phyloP scores from a whole-genome alignment of 35 echinoderm and acorn worm genomes.

The Ophioderma brevispina region DNA sequence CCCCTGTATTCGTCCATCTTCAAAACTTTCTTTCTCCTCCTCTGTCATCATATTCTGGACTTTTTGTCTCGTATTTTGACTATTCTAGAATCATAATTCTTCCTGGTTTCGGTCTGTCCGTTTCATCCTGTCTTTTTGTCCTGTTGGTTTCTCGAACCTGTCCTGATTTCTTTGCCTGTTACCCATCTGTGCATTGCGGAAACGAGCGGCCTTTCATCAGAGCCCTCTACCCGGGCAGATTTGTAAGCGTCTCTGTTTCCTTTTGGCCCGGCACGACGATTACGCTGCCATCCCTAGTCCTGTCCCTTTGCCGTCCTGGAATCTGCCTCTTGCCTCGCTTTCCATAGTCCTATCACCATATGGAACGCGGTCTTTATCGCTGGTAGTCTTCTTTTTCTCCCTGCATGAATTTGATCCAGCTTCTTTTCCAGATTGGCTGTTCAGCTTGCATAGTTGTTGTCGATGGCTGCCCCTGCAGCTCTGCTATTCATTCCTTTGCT shows the following conservation, averaged over 20 bases:
- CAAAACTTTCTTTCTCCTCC: background rate
- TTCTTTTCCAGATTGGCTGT: slow-evolving; percentile 81
- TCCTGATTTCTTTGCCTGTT: slow-evolving; percentile 21
- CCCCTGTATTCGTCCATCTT: background rate
- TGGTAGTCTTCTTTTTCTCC: background rate
- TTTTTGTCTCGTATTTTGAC: background rate
- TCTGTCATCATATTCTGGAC: background rate
- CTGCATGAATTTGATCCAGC: slow-evolving; percentile 86
- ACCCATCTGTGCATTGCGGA: background rate
- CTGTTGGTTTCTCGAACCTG: background rate
- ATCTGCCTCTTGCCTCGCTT: background rate
- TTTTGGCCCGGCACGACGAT: slow-evolving; percentile 29
- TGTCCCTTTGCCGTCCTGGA: slow-evolving; percentile 7
- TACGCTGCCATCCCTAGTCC: slow-evolving; percentile 32
- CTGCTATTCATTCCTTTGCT: slow-evolving; percentile 6
- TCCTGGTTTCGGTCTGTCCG: background rate
- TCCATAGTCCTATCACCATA: background rate
- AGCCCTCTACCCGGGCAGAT: background rate
- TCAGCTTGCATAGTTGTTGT: slow-evolving; percentile 73
- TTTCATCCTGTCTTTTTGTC: background rate
- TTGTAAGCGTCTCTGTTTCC: background rate
- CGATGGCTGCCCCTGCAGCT: background rate
- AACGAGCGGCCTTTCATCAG: slow-evolving; percentile 9
- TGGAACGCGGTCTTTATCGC: slow-evolving; percentile 2
- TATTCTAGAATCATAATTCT: background rate